A percentile compares a stretch with the other conserved stretches of the same genome.
phyloP scores from a whole-genome alignment of 2,888 invertebrate species.

The Ornithoptera alexandrae region DNA sequence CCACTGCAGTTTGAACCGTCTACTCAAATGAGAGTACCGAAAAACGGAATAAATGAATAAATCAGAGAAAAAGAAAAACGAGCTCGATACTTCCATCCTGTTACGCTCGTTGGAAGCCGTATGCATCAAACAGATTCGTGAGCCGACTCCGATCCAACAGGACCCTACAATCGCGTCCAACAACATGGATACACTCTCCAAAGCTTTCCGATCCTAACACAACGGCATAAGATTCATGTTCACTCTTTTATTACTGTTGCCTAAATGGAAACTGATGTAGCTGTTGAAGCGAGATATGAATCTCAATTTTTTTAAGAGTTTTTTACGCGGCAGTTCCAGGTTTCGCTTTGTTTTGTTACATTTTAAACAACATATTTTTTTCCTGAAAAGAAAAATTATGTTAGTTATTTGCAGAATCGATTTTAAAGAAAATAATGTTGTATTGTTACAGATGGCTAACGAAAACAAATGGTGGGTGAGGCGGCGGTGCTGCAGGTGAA shows the following conservation, averaged over 20 bases:
- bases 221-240: constrained; percentile 16
- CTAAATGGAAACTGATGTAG: constrained; percentile 11
- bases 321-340: not conserved
- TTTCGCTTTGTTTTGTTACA: not conserved
- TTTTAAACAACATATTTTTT: no score
- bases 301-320: constrained; percentile 20
- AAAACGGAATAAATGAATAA: constrained; percentile 21
- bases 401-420: no score
- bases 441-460: constrained; percentile 59
- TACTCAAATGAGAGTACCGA: not conserved
- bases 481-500: constrained; percentile 73
- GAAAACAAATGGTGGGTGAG: constrained; percentile 54
- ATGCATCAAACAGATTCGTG: constrained; percentile 48
- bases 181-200: constrained; percentile 34
- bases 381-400: no score
- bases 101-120: constrained; percentile 36
- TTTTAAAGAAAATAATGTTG: not conserved
- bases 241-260: constrained; percentile 2
- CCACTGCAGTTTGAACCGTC: constrained; percentile 4
- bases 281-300: constrained; percentile 17
- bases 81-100: constrained; percentile 40
- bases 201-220: constrained; percentile 34
- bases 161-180: constrained; percentile 30
- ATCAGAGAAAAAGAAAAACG: constrained; percentile 40
- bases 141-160: constrained; percentile 40